These are phyloP conservation scores for Isaurus tuberculatus DNA, from an alignment of 92 coral and sea anemone species.

Conservation along the genomic window DNA sequence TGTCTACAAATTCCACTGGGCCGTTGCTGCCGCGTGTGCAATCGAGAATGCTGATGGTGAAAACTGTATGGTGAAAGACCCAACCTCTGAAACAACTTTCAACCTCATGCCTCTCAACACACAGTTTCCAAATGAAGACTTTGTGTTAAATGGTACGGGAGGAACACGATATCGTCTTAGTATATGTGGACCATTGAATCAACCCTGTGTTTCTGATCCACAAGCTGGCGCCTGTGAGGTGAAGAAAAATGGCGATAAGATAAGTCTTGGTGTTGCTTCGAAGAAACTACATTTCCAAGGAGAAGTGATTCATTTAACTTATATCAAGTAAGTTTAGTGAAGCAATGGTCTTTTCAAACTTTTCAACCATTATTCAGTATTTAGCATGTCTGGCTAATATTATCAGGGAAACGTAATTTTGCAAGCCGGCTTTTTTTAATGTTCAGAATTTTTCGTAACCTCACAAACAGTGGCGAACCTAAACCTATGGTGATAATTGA, in stretches of 20 bases:
- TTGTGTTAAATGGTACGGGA: constrained; percentile 29
- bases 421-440: no score
- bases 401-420: no score
- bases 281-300: constrained; percentile 67
- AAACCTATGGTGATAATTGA: no score
- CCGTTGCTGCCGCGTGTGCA: constrained; percentile 83
- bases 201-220: constrained; percentile 19
- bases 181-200: constrained; percentile 64
- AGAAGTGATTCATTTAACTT: constrained; percentile 73
- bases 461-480: no score
- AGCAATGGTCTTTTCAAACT: no score
- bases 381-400: no score
- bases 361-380: no score
- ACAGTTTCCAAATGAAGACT: constrained; percentile 35
- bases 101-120: constrained; percentile 66
- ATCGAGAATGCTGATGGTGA: constrained; percentile 70
- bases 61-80: constrained; percentile 74
- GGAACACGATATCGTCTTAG: constrained; percentile 60
- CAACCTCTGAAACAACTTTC: constrained; percentile 73
- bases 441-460: no score
- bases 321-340: constrained; percentile 54
- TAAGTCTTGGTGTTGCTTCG: constrained; percentile 61
- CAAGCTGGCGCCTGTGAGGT: constrained; percentile 66
- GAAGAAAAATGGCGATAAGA: constrained; percentile 45
- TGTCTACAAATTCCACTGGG: constrained; percentile 79